Base-by-base conservation (phyloP, 2,888 invertebrate species). In the Nudaria mundana region DNA sequence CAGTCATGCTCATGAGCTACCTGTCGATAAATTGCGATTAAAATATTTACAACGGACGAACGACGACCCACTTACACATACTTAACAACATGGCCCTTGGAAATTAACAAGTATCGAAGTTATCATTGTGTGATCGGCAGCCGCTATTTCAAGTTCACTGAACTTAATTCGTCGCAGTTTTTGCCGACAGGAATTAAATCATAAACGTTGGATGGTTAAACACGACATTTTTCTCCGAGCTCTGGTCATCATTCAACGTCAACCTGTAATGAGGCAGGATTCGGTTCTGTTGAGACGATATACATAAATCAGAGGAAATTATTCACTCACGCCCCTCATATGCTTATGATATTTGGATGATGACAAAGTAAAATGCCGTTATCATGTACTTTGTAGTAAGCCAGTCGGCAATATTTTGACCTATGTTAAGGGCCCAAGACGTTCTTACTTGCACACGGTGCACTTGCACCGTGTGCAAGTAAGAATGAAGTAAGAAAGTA, bases 181-280 rank as follows among this genome's bases (percentile, higher is more conserved):
- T 76, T 70, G 67, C 69, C 52, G 69, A 68, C 69, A 69, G 59
- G 69, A 76, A 79, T 79, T 76, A 80, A 80, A 79, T 76, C 71
- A 76, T 79, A 76, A 74, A 68, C 61, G 63, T 67, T 53, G 63
- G 63, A 56, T 71, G 74, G 78, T 80, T 77, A 76, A 78, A 70
- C 72, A 71, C 66, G 55, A 71, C 70, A 76, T 79, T 81, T 81
- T 83, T 78, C 79, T 76, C 64, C 60, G 62, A 56, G 58, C 58
- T 55, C 54, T 66, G 73, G 71, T 75, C 77, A 83, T 84, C 79
- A 74, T 73, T 83, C 84, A 84, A 83, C 66, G 83, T 83, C 84
- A 78, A 66, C 52, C 63, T 67, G 71, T 83, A 82, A 84, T 82
- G 82, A 84, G 81, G 69, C 72, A 73, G 72, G 69, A 66, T 69